phyloP scores from a whole-genome alignment of 2,113 vertebrate genomes.

The Tamias sibiricus region DNA sequence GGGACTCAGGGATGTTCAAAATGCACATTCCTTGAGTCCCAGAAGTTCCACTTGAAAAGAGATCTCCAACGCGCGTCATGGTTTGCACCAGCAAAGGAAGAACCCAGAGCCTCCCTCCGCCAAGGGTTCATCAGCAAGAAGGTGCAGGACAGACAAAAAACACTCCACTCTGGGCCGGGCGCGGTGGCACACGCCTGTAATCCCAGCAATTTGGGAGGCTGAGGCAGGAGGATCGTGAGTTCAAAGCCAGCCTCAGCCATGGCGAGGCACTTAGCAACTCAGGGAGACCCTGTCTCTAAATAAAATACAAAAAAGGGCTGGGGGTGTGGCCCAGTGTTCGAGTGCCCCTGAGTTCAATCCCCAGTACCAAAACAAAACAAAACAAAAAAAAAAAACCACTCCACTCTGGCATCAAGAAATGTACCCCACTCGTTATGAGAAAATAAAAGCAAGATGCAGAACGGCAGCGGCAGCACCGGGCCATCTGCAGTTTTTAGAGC shows the following conservation, averaged over 20 bases:
- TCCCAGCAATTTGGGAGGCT: no score
- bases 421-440: background rate
- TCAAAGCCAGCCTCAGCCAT: no score
- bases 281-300: no score
- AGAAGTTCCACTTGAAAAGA: background rate
- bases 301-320: no score
- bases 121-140: background rate
- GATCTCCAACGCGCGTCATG: accelerated
- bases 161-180: no score
- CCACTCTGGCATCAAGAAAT: background rate
- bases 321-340: no score
- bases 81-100: background rate
- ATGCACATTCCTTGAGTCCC: background rate
- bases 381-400: no score
- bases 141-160: background rate
- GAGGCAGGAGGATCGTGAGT: no score
- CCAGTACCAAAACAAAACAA: no score
- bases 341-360: no score
- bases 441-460: background rate
- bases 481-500: background rate
- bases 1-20: background rate
- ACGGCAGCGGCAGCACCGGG: accelerated
- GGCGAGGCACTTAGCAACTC: no score
- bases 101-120: background rate
- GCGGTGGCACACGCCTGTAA: no score